Evolutionary conservation across 2,113 vertebrate genomes (phyloP), one percentile per base, ranked within the genome.

Genomic region (Hirundichthys speculiger): DNA sequence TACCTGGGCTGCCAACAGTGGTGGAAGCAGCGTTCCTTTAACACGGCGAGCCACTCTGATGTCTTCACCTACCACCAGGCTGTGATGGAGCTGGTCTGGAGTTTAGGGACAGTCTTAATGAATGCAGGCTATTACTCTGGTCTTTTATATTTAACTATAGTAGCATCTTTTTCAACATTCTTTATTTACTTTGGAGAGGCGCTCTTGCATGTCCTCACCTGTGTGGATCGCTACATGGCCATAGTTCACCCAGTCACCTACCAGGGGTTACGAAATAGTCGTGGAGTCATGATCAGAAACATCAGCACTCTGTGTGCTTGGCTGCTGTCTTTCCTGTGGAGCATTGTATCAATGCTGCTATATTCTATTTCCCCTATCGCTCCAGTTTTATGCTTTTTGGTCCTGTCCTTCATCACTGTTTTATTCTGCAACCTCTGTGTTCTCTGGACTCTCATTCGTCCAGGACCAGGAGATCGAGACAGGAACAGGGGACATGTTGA

Each of bases 201-300:
- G 0, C 2, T 0, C 9, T 50, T 81, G 22, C 63, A 77, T 15
- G 0, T 54, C 5, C 46, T 78, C 5, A 72, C 74, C 54, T 81
- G 74, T 27, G 27, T 72, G 19, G 75, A 82, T 13, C 49, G 57
- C 11, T 82, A 77, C 65, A 42, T 82, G 38, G 75, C 80, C 16
- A 66, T 75, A 0, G 77, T 75, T n/a, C 52, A 70, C 25, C 77
- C 82, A 1, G 2, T n/a, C n/a, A 47, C 20, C n/a, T n/a, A n/a
- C n/a, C n/a, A n/a, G n/a, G n/a, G n/a, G n/a, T n/a, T n/a, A n/a
- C n/a, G n/a, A n/a, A n/a, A n/a, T n/a, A n/a, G n/a, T n/a, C n/a
- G n/a, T n/a, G n/a, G n/a, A n/a, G n/a, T n/a, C n/a, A n/a, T n/a
- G n/a, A n/a, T n/a, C n/a, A n/a, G n/a, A n/a, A n/a, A n/a, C n/a